phyloP scores from a whole-genome alignment of 2,113 vertebrate genomes.

The Sminthopsis crassicaudata region DNA sequence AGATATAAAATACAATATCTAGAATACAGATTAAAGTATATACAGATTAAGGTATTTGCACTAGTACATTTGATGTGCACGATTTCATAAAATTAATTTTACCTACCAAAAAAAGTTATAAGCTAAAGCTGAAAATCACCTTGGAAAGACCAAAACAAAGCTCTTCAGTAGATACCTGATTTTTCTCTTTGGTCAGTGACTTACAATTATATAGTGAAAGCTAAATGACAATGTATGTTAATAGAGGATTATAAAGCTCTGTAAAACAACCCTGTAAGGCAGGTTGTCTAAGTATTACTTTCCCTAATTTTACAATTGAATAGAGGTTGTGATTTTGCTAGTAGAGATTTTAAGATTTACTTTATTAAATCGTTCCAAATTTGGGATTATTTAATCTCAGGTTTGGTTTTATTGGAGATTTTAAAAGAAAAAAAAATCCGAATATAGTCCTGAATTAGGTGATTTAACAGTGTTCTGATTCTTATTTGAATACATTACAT shows the following conservation, averaged over 20 bases:
- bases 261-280: neutral
- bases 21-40: conserved; percentile 93
- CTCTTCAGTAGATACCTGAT: neutral
- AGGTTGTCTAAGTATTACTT: neutral
- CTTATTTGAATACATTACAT: no score
- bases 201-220: no score
- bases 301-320: neutral
- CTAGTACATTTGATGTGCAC: conserved; percentile 95
- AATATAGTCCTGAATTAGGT: neutral
- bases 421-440: neutral
- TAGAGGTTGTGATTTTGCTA: neutral
- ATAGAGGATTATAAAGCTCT: neutral
- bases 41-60: conserved; percentile 95
- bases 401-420: neutral
- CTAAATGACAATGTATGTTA: neutral
- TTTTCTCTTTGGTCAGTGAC: no score
- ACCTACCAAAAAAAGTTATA: conserved; percentile 67
- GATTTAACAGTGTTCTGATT: neutral
- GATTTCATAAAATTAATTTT: conserved; percentile 97
- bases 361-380: neutral
- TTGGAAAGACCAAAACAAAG: neutral
- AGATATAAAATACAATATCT: conserved; percentile 92
- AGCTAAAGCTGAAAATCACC: neutral
- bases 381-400: neutral
- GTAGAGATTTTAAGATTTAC: neutral